Percentiles rank a stretch among this genome's conserved stretches.
Conservation (phyloP, 2,113 vertebrate genomes). For the Rhinopithecus roxellana region DNA sequence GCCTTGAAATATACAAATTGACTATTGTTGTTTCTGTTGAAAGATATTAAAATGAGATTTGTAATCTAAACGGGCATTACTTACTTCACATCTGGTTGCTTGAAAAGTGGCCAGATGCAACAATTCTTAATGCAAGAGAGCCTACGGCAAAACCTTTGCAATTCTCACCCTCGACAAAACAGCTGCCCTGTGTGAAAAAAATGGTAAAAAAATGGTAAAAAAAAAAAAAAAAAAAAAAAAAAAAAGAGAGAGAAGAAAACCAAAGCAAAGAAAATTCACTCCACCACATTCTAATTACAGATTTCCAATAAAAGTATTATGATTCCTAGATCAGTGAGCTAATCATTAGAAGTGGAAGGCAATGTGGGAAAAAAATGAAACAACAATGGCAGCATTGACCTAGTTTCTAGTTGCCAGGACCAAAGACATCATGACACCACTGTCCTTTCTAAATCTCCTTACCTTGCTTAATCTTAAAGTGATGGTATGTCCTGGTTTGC, state of each 20-base stretch:
- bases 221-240: background rate
- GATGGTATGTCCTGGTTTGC: background rate
- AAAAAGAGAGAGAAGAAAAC: background rate
- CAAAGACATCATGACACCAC: background rate
- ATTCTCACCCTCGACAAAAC: slow-evolving; percentile 60
- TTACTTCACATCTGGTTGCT: slow-evolving; percentile 69
- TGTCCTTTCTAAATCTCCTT: background rate
- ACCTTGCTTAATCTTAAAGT: slow-evolving; percentile 34
- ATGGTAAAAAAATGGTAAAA: too few relatives aligned
- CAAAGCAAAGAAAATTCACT: background rate
- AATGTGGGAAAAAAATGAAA: background rate
- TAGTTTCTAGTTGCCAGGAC: background rate
- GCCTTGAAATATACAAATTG: slow-evolving; percentile 11
- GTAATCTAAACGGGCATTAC: slow-evolving; percentile 59
- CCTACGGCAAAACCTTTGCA: slow-evolving; percentile 63
- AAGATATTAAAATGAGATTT: slow-evolving; percentile 74
- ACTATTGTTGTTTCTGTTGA: slow-evolving; percentile 71
- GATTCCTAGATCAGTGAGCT: background rate
- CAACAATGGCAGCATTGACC: background rate
- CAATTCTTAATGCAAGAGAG: slow-evolving; percentile 62
- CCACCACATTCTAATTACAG: background rate
- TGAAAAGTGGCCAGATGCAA: slow-evolving; percentile 69
- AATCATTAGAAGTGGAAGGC: background rate
- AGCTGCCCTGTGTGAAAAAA: slow-evolving; percentile 43
- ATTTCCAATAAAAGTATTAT: background rate